Percentiles rank a stretch among this genome's conserved stretches.
Evolutionary conservation across 2,888 invertebrate genomes (phyloP).

Genomic region (Erannis defoliaria): DNA sequence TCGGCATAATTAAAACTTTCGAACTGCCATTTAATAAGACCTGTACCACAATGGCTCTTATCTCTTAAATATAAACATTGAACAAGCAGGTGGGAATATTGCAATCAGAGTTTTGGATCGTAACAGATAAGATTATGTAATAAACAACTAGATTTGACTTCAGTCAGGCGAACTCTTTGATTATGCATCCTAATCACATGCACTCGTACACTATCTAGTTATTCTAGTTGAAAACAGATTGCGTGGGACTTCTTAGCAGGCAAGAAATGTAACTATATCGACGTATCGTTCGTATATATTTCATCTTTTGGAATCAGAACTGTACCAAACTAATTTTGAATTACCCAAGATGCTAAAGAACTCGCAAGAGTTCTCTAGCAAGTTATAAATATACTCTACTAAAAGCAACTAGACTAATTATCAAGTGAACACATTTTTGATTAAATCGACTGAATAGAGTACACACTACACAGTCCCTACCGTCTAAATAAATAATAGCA

Average conservation of each 20-base stretch:
- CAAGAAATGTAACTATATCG: background rate
- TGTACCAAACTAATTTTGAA: no score
- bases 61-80: constrained; percentile 41
- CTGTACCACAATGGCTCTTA: constrained; percentile 48
- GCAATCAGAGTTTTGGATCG: constrained; percentile 30
- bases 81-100: constrained; percentile 40
- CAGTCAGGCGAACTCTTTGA: constrained; percentile 1
- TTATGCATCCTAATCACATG: constrained; percentile 5
- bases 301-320: no score
- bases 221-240: background rate
- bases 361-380: no score
- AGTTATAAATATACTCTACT: no score
- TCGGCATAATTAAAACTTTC: constrained; percentile 77
- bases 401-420: no score
- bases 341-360: no score
- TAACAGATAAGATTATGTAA: constrained; percentile 24
- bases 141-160: constrained; percentile 9
- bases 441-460: no score
- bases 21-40: constrained; percentile 60
- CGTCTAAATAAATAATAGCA: no score
- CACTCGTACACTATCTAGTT: no score
- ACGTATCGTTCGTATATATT: no score
- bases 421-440: no score
- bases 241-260: background rate
- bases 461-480: no score